These are phyloP conservation scores for Thymelicus acteon DNA, from an alignment of 2,888 invertebrate species.

Conservation along the genomic window DNA sequence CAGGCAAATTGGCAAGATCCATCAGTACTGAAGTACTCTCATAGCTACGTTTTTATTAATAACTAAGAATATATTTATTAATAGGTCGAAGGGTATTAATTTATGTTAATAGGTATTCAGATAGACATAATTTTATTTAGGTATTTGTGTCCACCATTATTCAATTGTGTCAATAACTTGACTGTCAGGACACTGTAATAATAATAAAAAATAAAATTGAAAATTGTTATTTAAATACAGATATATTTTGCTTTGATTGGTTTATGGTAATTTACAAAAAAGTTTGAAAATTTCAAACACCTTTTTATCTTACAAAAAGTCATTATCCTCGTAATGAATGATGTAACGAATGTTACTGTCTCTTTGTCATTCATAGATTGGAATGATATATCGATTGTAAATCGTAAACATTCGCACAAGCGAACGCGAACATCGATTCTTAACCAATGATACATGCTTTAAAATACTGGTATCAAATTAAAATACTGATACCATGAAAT, in stretches of 20 bases:
- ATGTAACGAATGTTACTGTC: constrained; percentile 16
- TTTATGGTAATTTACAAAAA: no score
- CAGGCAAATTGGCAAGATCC: constrained; percentile 43
- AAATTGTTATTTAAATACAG: no score
- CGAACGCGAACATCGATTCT: constrained; percentile 29
- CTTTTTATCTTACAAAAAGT: not conserved
- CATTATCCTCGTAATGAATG: not conserved
- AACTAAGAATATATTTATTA: not conserved
- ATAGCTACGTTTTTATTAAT: not conserved
- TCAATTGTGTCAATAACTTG: no score
- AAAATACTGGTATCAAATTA: no score
- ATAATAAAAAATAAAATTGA: no score
- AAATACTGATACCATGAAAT: no score
- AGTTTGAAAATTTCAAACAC: no score
- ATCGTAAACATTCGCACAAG: constrained; percentile 24
- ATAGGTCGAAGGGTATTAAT: not conserved
- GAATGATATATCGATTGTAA: constrained; percentile 7
- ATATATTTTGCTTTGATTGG: no score
- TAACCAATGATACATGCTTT: not conserved
- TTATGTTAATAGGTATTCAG: not conserved
- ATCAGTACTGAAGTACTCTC: constrained; percentile 35
- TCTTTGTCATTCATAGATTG: not conserved
- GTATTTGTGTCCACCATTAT: no score
- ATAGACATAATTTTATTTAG: no score
- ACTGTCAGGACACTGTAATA: no score